Evolutionary conservation across 1,140 invertebrate genomes (phyloP).

Genomic region (Leptopilina boulardi): DNA sequence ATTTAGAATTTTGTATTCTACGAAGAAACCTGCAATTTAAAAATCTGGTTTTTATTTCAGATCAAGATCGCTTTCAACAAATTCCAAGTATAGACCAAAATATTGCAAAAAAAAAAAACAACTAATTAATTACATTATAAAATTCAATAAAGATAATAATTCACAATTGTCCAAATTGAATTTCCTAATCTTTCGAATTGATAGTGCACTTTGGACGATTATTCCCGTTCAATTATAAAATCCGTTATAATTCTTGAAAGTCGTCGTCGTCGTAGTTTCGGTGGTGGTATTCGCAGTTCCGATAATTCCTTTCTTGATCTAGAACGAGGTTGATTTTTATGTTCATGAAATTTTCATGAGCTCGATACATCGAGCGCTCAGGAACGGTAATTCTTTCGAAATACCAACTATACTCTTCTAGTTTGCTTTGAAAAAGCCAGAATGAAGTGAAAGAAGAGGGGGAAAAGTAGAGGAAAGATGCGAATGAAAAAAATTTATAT

Average conservation of each 20-base stretch:
- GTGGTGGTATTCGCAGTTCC: slow-evolving; percentile 31
- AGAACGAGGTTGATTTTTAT: slow-evolving; percentile 63
- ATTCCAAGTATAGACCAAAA: not conserved
- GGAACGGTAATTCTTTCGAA: slow-evolving; percentile 55
- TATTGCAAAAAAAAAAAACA: not conserved
- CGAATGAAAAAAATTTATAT: slow-evolving; percentile 54
- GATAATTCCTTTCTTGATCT: slow-evolving; percentile 55
- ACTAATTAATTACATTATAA: not conserved
- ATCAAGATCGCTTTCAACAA: not conserved
- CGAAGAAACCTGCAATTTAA: not conserved
- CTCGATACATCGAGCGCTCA: slow-evolving; percentile 45
- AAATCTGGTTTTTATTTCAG: not conserved
- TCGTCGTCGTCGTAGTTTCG: slow-evolving; percentile 9
- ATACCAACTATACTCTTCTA: slow-evolving; percentile 46
- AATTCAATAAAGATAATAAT: not conserved
- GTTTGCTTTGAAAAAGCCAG: slow-evolving; percentile 53
- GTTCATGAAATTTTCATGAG: slow-evolving; percentile 73
- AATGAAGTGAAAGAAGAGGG: slow-evolving; percentile 47
- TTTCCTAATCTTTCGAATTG: not conserved
- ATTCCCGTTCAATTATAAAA: slow-evolving; percentile 4
- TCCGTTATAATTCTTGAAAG: slow-evolving; percentile 5
- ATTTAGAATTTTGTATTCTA: slow-evolving; percentile 1
- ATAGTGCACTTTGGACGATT: not conserved
- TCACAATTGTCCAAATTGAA: not conserved
- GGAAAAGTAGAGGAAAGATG: slow-evolving; percentile 39